Conservation (phyloP, 2,113 vertebrate species). For the Leptobrachium leishanense region DNA sequence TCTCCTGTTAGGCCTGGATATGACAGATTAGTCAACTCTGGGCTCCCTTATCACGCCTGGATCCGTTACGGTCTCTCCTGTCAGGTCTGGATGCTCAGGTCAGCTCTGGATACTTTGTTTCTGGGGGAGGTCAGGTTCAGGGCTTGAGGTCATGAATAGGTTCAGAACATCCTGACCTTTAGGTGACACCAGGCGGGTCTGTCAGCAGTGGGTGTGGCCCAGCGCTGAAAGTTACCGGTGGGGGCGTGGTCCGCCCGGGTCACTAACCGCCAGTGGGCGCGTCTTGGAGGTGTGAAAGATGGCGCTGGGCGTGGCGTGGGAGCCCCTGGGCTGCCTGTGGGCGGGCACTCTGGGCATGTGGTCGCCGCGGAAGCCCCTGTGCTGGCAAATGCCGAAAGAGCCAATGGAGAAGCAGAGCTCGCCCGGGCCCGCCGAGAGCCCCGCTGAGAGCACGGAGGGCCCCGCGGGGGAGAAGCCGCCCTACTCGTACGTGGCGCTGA, state of each 20-base stretch:
- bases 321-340: neutral
- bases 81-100: no score
- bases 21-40: no score
- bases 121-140: no score
- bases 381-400: neutral
- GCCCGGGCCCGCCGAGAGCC: neutral
- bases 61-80: no score
- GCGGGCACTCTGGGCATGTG: neutral
- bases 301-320: neutral
- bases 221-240: neutral
- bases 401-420: no score
- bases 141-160: no score
- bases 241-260: neutral
- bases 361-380: neutral
- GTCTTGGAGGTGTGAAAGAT: neutral
- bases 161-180: neutral
- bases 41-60: no score
- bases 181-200: neutral
- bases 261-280: neutral
- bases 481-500: constrained; percentile 78
- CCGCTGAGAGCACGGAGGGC: neutral
- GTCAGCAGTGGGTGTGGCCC: neutral
- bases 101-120: no score
- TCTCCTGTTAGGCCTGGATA: no score
- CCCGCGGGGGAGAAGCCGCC: constrained; percentile 63